Evolutionary conservation across 2,888 invertebrate species (phyloP), one percentile per base, ranked within the genome.

Genomic region (Pyralis farinalis): DNA sequence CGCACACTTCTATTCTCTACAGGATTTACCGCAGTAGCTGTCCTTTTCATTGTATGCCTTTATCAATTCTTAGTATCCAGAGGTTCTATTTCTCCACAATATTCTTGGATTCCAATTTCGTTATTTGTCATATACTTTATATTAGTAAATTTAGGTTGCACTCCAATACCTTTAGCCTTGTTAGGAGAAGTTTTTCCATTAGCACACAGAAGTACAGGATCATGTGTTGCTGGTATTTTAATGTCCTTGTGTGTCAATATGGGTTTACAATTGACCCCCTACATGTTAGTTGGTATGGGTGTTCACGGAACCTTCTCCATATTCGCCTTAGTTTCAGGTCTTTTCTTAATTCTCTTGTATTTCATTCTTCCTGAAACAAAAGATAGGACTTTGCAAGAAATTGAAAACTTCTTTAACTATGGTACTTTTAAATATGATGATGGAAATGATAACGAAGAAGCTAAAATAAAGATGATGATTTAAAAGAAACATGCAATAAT

Each of bases 291-390:
- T 0, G 55, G 43, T 25, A 32, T 71, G 0, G 59, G 71, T 36
- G 68, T 79, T 0, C 63, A 78, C 27, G 82, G 82, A 0, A 77
- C 76, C 0, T 83, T 82, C 38, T 55, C 66, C 8, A 64, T 77
- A 0, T 75, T 65, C 34, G 79, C 75, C 1, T 34, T 49, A 1
- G 46, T 64, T 0, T 62, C 62, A 55, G 56, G 49, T 0, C 2
- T 57, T 0, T 27, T 51, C 3, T 41, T 67, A 1, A 10, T 58
- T 3, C 44, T 54, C 4, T 40, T 68, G 1, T 63, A 58, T 29
- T 65, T 63, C 27, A 47, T 53, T 2, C 42, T 66, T 28, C 67
- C 67, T 8, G 67, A 69, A 46, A 67, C 67, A 0, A 67, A 65
- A 43, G 63, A 65, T 6, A 58, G 47, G 28, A 64, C 64, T 7